These are phyloP conservation scores for Trissolcus brochymenae DNA, from an alignment of 2,888 invertebrate species.

Conservation along the genomic window DNA sequence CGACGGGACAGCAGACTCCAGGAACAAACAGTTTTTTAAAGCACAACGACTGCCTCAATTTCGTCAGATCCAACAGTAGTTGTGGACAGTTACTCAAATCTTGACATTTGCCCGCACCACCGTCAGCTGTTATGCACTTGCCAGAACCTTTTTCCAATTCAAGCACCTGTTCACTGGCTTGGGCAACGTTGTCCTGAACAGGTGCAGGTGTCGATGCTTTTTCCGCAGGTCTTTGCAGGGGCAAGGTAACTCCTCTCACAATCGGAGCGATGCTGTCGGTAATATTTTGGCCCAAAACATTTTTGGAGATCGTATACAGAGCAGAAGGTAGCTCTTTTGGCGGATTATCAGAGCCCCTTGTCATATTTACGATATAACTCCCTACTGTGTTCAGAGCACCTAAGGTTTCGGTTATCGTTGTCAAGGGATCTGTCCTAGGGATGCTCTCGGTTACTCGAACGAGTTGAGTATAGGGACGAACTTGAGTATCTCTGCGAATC, in stretches of 20 bases:
- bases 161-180: conserved; percentile 37
- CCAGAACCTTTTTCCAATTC: conserved; percentile 75
- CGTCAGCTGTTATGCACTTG: conserved; percentile 88
- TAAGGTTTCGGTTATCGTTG: conserved; percentile 80
- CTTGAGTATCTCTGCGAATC: conserved; percentile 67
- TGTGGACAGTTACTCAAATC: conserved; percentile 93
- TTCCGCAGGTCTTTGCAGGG: conserved; percentile 67
- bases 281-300: conserved; percentile 86
- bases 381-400: conserved; percentile 92
- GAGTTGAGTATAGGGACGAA: conserved; percentile 64
- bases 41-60: conserved; percentile 90
- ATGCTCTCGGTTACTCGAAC: conserved; percentile 57
- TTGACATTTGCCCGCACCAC: conserved; percentile 87
- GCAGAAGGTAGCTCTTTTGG: conserved; percentile 83
- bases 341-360: conserved; percentile 76
- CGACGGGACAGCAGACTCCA: conserved; percentile 91
- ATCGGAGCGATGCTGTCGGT: conserved; percentile 89
- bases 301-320: conserved; percentile 87
- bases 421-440: conserved; percentile 72
- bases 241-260: conserved; percentile 78
- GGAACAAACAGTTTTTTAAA: conserved; percentile 94
- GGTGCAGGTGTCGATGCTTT: conserved; percentile 4
- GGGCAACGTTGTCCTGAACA: conserved; percentile 25
- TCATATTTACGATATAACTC: conserved; percentile 90
- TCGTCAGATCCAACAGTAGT: conserved; percentile 86